Evolutionary conservation across 2,113 vertebrate genomes (phyloP), one percentile per base, ranked within the genome.

Genomic region (Potamarius usumacintae): DNA sequence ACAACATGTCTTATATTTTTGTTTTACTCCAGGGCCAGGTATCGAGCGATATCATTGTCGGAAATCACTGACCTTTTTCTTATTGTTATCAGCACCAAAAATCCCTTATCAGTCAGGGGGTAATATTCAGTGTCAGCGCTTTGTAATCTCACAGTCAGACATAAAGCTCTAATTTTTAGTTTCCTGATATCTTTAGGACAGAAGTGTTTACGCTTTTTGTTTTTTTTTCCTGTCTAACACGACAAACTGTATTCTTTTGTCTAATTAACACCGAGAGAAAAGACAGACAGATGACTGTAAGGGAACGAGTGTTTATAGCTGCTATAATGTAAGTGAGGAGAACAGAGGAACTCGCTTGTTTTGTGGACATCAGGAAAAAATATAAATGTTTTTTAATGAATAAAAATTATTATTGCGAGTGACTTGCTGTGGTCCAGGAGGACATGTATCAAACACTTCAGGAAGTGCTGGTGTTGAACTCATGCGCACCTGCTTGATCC

Each of bases 401-500:
- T 48, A 76, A 11, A 72, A 76, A 77, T 4, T 0, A 18, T 76
- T 25, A n/a, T 9, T 5, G 0, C 11, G 52, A 12, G 22, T 22
- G 42, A 74, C 20, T 1, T 48, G 72, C 9, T 50, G 18, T 4
- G 42, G 20, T 48, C 4, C 9, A 22, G 22, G 71, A 18, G 15
- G 2, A 4, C 42, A 42, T 42, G 42, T 25, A 76, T 50, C 18
- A 76, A 50, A 76, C 14, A 72, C 18, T 25, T 11, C n/a, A 30
- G 20, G 74, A 14, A 10, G 2, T 11, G 8, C 20, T 50, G 17
- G 30, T 22, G 6, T 2, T 11, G 62, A 83, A 78, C 34, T 86
- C 79, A 89, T 89, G 92, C 96, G 92, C 96, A 99, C 98, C 98
- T 94, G 98, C 97, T 96, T 99, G 98, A 93, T 99, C 98, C 91